Conservation (phyloP, 2,797 vertebrate genomes). For the Melanotaenia pygmaea region DNA sequence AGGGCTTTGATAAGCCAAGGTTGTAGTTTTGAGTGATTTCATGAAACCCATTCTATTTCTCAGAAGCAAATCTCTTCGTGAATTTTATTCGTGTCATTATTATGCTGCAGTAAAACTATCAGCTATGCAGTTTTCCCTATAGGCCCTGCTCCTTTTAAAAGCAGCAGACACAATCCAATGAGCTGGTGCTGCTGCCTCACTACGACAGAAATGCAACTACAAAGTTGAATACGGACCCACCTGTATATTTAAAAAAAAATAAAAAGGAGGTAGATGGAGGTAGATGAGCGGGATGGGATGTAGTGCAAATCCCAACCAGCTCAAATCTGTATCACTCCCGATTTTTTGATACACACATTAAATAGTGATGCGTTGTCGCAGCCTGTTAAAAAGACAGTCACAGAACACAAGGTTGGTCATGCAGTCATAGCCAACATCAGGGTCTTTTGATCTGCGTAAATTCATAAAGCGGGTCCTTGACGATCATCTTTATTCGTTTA, state of each 20-base stretch:
- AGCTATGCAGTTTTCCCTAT: conserved; percentile 28
- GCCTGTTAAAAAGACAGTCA: not conserved
- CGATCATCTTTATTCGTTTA: conserved; percentile 51
- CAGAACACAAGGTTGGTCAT: conserved; percentile 3
- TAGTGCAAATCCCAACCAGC: conserved; percentile 2
- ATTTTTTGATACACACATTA: conserved; percentile 13
- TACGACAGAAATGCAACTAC: not conserved
- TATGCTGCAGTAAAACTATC: conserved; percentile 24
- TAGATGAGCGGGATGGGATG: too few relatives aligned
- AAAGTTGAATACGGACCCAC: conserved; percentile 56
- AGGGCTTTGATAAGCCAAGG: not conserved
- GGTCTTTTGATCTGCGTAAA: conserved; percentile 34
- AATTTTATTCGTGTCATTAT: conserved; percentile 18
- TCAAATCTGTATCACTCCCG: conserved; percentile 5
- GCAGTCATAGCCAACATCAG: conserved; percentile 19
- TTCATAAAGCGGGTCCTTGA: conserved; percentile 22
- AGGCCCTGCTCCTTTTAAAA: conserved; percentile 25
- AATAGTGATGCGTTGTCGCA: conserved; percentile 17
- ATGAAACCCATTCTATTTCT: conserved; percentile 7
- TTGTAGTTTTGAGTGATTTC: not conserved
- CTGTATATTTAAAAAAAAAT: conserved; percentile 2
- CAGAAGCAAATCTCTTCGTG: not conserved
- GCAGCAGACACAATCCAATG: conserved; percentile 20
- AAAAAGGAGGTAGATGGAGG: not conserved
- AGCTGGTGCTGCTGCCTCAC: conserved; percentile 14